Conservation (phyloP, 1,140 invertebrate species). For the fruit fly (Drosophila melanogaster) region Release_6_plus_ISO1_MT NT_033779.5:4893001-4893500, state of each 20-base stretch:
- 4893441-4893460: conserved; percentile 42
- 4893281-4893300: conserved; percentile 53
- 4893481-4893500: conserved; percentile 22
- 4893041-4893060: neutral
- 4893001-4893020: no score
- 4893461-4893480: conserved; percentile 32
- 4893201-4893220: conserved; percentile 54
- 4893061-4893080: neutral
- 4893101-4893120: conserved; percentile 15
- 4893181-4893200: conserved; percentile 60
- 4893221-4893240: conserved; percentile 61
- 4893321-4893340: no score
- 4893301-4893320: conserved; percentile 64
- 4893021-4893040: neutral
- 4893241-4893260: conserved; percentile 56
- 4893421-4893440: conserved; percentile 36
- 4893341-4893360: conserved; percentile 5
- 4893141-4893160: conserved; percentile 12
- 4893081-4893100: conserved; percentile 7
- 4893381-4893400: conserved; percentile 39
- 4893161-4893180: conserved; percentile 43
- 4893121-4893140: conserved; percentile 25
- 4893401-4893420: conserved; percentile 66
- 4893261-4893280: conserved; percentile 58
- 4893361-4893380: neutral